Evolutionary conservation across 2,888 invertebrate genomes (phyloP), one percentile per base, ranked within the genome.

Genomic region (Zaprionus bogoriensis): DNA sequence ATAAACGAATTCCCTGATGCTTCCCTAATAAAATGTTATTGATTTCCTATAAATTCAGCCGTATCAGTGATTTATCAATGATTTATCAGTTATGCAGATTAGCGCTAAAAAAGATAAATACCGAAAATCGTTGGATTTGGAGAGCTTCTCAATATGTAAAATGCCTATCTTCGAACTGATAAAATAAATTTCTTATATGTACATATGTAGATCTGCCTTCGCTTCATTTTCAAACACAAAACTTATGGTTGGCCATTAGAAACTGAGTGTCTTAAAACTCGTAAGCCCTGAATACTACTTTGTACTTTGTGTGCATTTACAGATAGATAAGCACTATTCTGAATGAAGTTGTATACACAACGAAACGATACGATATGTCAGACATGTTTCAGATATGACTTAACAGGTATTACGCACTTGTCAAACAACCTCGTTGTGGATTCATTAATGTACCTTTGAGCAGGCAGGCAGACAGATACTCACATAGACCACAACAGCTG

Each of bases 41-140:
- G 61, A 39, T 46, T 42, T 44, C 5, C 6, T 27, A 47, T 60
- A 51, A 44, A 54, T 47, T 25, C 25, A 39, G 27, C 32, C 41
- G 17, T 19, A 4, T n/a, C n/a, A n/a, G n/a, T n/a, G n/a, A n/a
- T 12, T 38, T 38, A 12, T 32, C 22, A 25, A 9, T 41, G 53
- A 53, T 68, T 57, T 71, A 71, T 64, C 17, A 19, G 45, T 17
- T 4, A 48, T 36, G n/a, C 12, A 19, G 39, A 41, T 32, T 47
- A 27, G 2, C 32, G 46, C 25, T 25, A 14, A 5, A 17, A 14
- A 12, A 38, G 28, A 22, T 12, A 36, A 36, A 36, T 9, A 14
- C 7, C 7, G 5, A 9, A 7, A 9, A 36, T 14, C 7, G 14
- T 32, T 32, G 14, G 6, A 14, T 7, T 17, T 17, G 14, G 0